phyloP scores from a whole-genome alignment of 2,888 invertebrate species.

The Pristionchus arcanus region DNA sequence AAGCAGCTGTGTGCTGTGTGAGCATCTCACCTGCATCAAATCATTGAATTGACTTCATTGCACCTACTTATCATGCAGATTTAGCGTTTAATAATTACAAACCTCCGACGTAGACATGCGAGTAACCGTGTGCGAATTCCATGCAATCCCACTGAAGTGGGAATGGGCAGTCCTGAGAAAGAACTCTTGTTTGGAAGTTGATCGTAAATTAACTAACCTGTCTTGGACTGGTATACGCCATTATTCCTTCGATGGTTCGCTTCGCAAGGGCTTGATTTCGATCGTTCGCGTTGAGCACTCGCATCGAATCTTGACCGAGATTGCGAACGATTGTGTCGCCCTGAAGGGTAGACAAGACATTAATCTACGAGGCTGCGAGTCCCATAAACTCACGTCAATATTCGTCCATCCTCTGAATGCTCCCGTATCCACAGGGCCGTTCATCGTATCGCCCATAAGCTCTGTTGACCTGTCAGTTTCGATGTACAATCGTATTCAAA shows the following conservation, averaged over 20 bases:
- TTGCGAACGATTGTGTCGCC: neutral
- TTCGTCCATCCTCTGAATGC: conserved; percentile 29
- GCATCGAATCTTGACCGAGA: neutral
- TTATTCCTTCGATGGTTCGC: neutral
- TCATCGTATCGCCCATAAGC: conserved; percentile 32
- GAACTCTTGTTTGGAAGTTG: neutral
- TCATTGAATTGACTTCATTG: neutral
- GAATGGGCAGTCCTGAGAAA: conserved; percentile 7
- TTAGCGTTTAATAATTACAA: neutral
- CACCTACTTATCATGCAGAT: neutral
- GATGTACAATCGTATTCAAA: too few species aligned
- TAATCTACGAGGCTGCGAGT: too few species aligned
- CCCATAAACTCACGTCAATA: neutral
- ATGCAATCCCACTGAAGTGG: neutral
- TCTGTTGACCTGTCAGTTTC: neutral
- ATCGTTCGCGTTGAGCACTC: conserved; percentile 37
- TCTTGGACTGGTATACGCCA: neutral
- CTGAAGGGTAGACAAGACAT: neutral
- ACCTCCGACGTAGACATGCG: conserved; percentile 53
- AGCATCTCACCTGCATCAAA: conserved; percentile 13
- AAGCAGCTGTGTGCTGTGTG: conserved; percentile 28
- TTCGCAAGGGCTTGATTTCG: neutral
- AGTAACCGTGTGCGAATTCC: conserved; percentile 47
- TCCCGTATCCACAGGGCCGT: neutral
- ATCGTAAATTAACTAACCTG: neutral